These are phyloP conservation scores for Anodontia alba DNA, from an alignment of 2,888 invertebrate genomes.

Conservation along the genomic window DNA sequence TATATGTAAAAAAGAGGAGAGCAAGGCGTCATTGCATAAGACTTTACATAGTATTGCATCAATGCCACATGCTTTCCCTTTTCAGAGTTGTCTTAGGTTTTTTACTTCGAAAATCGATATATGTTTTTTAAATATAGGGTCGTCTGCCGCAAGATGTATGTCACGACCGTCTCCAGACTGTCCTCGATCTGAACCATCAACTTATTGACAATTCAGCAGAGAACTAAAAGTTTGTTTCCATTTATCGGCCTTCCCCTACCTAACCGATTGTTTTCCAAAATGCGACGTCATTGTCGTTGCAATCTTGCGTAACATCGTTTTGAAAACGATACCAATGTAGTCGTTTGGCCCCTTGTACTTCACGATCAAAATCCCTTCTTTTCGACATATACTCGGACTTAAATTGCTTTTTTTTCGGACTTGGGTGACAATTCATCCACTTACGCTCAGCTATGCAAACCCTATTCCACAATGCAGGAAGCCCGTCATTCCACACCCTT, in stretches of 20 bases:
- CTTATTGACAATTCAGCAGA: neutral
- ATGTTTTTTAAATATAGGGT: neutral
- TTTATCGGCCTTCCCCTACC: neutral
- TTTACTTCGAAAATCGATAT: slow-evolving; percentile 23
- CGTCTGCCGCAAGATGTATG: neutral
- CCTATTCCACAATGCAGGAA: neutral
- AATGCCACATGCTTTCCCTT: slow-evolving; percentile 23
- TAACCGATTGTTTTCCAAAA: neutral
- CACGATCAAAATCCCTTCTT: neutral
- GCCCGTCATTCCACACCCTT: neutral
- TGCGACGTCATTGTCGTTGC: neutral
- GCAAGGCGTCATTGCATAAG: slow-evolving; percentile 10
- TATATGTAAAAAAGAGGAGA: neutral
- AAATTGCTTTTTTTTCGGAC: no score
- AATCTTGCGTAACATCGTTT: neutral
- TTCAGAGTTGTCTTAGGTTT: slow-evolving; percentile 17
- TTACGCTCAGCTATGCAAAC: neutral
- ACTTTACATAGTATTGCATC: slow-evolving; percentile 21
- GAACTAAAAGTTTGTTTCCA: neutral
- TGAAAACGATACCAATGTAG: slow-evolving; percentile 9
- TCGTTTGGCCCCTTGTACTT: no score
- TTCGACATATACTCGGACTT: no score
- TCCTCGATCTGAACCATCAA: neutral
- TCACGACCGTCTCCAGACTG: neutral
- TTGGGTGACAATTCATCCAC: no score